Evolutionary conservation across 2,113 vertebrate genomes (phyloP), one percentile per base, ranked within the genome.

Genomic region (Limnothrissa miodon): DNA sequence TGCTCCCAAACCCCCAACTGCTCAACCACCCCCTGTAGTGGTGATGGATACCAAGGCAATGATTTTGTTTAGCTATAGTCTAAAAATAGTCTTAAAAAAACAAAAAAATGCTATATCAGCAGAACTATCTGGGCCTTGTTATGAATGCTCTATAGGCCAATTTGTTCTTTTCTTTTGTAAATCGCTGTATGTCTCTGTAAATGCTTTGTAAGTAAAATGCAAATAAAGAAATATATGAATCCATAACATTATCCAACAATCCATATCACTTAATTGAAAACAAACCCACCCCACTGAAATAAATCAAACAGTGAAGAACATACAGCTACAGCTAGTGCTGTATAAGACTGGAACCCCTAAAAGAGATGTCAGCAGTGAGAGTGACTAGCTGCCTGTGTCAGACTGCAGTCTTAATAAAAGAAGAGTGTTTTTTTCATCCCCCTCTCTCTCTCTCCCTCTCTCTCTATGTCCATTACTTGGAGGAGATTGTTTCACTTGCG

Each of bases 401-500:
- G 59, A 62, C 59, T 62, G 59, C 59, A 25, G n/a, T 23, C 56
- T 59, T 23, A 45, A 48, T 9, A 48, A 56, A 19, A 70, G 1
- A 33, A 36, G 10, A 74, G 15, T 11, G 17, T 11, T 17, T 0
- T 74, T 74, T 74, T 36, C 29, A 36, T 29, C 15, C 17, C 7
- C 33, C 29, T 33, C 29, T 36, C 62, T 70, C 62, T 70, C 29
- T 70, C 29, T 74, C 66, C 17, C 25, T 15, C 66, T 74, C 66
- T 74, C 29, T 74, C 13, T 36, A 29, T 74, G 29, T 74, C 66
- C 29, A 36, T 36, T 15, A 15, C 33, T 74, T 36, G 9, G 29
- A 74, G 66, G 66, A 74, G 66, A 74, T 74, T 74, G 66, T 74
- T 74, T 74, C 66, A 74, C 29, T 74, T 33, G 11, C 1, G 33